Evolutionary conservation across 2,113 vertebrate species (phyloP).

Genomic region (Cygnus buccinator): DNA sequence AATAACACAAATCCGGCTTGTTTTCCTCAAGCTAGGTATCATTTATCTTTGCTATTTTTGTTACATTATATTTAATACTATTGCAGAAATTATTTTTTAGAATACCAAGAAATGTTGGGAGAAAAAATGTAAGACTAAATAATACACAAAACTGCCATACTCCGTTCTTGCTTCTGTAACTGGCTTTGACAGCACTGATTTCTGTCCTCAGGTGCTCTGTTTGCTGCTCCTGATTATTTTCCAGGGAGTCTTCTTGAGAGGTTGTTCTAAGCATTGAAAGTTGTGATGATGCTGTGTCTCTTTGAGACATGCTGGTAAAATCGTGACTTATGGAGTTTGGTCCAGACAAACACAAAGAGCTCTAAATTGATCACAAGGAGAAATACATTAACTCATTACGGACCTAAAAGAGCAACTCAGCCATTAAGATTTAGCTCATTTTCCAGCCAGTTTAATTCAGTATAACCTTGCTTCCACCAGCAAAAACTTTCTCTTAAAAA

Average conservation of each 20-base stretch:
- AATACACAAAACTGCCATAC: slow-evolving; percentile 68
- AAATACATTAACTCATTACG: not conserved
- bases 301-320: slow-evolving; percentile 69
- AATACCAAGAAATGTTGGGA: not conserved
- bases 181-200: slow-evolving; percentile 80
- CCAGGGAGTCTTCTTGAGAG: slow-evolving; percentile 85
- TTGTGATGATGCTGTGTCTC: slow-evolving; percentile 71
- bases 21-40: not conserved
- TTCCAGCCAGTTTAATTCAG: not conserved
- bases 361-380: slow-evolving; percentile 71
- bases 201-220: slow-evolving; percentile 83
- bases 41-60: not conserved
- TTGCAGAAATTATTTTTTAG: not conserved
- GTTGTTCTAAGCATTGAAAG: slow-evolving; percentile 79
- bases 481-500: not conserved
- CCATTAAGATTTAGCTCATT: not conserved
- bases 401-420: not conserved
- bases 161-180: slow-evolving; percentile 78
- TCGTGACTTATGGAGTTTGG: slow-evolving; percentile 84
- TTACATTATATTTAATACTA: not conserved
- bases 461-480: not conserved
- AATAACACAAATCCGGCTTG: not conserved
- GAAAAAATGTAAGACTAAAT: not conserved
- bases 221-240: slow-evolving; percentile 85
- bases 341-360: slow-evolving; percentile 86